Evolutionary conservation across 53 echinoderm and acorn worm species (phyloP), one percentile per base, ranked within the genome.

Genomic region (Echinometra lucunter): DNA sequence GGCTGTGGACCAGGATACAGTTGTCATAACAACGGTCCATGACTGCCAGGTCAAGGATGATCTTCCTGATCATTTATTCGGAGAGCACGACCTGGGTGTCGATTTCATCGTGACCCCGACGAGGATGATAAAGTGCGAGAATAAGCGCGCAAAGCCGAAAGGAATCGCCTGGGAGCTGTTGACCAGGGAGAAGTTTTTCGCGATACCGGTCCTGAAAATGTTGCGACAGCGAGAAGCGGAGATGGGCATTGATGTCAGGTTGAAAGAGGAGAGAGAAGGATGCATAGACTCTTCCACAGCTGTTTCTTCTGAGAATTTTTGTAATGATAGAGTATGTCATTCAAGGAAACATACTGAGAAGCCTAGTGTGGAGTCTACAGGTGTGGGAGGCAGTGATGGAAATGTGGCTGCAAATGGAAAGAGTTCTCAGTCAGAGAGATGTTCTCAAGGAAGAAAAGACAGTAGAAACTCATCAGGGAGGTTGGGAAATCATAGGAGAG

Each of bases 51-150:
- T 98, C 37, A 38, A 93, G 80, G 96, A 96, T 44, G 95, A 96
- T 87, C 96, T 98, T 10, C 98, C 98, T 3, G 98, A 94, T 6
- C 91, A 96, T 87, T 95, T 98, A 58, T 95, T 97, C 23, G 95
- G 95, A 12, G 93, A 95, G 57, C 98, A 98, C 70, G 98, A 98
- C 91, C 95, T 98, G 44, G 70, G 95, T 6, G 97, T 98, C 82
- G 98, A 98, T 74, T 95, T 91, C 94, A 97, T 98, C 72, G 82
- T 98, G 28, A 98, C 98, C 4, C 98, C 98, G 34, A 98, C 98
- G 0, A 45, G 69, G 83, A 95, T 91, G 8, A 98, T 98, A 34
- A 27, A 82, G 45, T 97, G 97, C 45, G 92, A 95, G 2, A 72
- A 94, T 7, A 81, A 89, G 37, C 83, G 89, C 30, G 83, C 87